Base-by-base conservation (phyloP, 2,888 invertebrate genomes). In the Prosapia bicincta region DNA sequence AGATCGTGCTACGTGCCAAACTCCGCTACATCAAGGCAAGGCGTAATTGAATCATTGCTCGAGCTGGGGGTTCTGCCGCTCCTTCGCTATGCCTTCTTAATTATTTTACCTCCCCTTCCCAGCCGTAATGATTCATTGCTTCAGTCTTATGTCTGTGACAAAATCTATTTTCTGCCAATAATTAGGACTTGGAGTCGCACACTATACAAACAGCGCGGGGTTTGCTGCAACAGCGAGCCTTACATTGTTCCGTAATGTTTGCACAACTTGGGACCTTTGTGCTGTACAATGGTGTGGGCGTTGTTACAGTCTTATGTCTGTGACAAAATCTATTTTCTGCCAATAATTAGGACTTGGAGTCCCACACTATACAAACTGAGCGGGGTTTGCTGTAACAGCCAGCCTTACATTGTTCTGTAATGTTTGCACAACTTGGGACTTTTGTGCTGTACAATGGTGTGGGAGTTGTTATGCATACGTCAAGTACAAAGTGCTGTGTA, bases 31-130 rank as follows among this genome's bases (percentile, higher is more conserved):
- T 54, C 54, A 54, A 54, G 54, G 5, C 54, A 20, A 54, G 20
- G 54, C 54, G 54, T 54, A 54, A 54, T 54, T 54, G 54, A 54
- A 54, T 54, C 54, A 54, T 54, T 54, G 54, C 54, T 54, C 54
- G 3, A 54, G 54, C 54, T 54, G 54, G 54, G 54, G 20, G 54
- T 54, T 54, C 54, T 54, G 54, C 54, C 54, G 54, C 54, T 54
- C 54, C 54, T 54, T 54, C 54, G 54, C 13, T 54, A 20, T 54
- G 54, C 54, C 54, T 20, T 54, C 54, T 54, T 54, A 54, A 54
- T 54, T 54, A 54, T 38, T 30, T 30, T 30, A 13, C 20, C 54
- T 13, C 7, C 20, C 54, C 20, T 1, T 10, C 54, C n/a, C 9
- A 2, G 30, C 9, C 3, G 3, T 54, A 54, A 20, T 54, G 54